Evolutionary conservation across 2,113 vertebrate species (phyloP), one percentile per base, ranked within the genome.

Genomic region (Solenodon paradoxus): DNA sequence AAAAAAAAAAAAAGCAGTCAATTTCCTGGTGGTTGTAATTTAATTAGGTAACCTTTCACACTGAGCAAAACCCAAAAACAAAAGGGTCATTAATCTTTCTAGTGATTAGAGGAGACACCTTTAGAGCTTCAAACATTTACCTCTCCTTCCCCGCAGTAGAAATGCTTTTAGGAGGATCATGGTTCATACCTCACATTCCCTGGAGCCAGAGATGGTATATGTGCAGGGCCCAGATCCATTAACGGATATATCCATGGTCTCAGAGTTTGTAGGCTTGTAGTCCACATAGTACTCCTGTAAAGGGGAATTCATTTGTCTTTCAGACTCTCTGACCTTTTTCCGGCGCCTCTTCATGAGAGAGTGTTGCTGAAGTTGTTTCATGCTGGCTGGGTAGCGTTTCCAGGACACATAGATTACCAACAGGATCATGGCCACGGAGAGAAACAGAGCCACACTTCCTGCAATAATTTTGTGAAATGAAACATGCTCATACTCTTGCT

Each of bases 251-350:
- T 99, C 99, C 99, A 99, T 99, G 98, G 99, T 99, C 98, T 99
- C 99, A 98, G 99, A 99, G 99, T 99, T 99, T 97, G 99, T 99
- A 96, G 99, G 99, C 98, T 99, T 99, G 99, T 99, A 99, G 99
- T 99, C 99, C 99, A 99, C 99, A 97, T 99, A 99, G 98, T 99
- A 99, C 98, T 99, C 99, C 99, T 99, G 99, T 97, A 99, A 99
- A 51, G 99, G 99, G 72, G 99, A 99, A 98, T 98, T 99, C 97
- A 99, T 98, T 96, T 99, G 99, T 98, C 99, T 99, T 96, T 99
- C 99, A 0, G 98, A 99, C 97, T 99, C 99, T 80, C 99, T 98
- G 32, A 98, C 98, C 98, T 99, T 99, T 99, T 99, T 99, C 98
- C 99, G 98, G 19, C 99, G 98, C 97, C 99, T 99, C 97, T 99